Evolutionary conservation across 2,797 vertebrate genomes (phyloP).

Genomic region (Poeciliopsis paucimaculata): DNA sequence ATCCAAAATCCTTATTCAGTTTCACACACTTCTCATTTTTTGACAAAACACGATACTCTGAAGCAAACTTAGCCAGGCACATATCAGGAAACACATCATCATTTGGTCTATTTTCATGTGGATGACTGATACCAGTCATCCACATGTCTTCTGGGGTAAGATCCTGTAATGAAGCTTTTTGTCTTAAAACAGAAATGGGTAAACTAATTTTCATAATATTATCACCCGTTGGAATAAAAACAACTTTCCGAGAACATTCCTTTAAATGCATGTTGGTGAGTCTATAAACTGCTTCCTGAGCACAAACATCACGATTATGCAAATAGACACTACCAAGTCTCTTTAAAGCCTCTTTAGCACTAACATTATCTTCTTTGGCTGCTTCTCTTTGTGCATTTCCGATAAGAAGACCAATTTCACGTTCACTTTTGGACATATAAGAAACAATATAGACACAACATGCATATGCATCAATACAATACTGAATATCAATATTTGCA

Average conservation of each 20-base stretch:
- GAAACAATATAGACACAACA: background rate
- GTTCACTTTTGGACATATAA: conserved; percentile 9
- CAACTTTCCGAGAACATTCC: conserved; percentile 37
- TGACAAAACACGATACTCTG: conserved; percentile 19
- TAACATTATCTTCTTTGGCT: background rate
- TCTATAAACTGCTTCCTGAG: conserved; percentile 28
- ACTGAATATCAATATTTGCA: conserved; percentile 15
- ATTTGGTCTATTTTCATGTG: background rate
- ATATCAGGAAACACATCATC: background rate
- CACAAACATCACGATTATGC: conserved; percentile 42
- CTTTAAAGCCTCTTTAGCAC: conserved; percentile 8
- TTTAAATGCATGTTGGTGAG: conserved; percentile 40
- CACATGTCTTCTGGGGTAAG: conserved; percentile 5
- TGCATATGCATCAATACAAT: background rate
- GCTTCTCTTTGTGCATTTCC: conserved; percentile 3
- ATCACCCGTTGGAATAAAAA: conserved; percentile 32
- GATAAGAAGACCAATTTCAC: background rate
- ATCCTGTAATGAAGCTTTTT: background rate
- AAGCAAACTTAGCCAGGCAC: conserved; percentile 40
- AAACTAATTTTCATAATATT: conserved; percentile 29
- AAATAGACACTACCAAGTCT: conserved; percentile 21
- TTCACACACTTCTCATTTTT: background rate
- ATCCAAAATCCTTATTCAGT: background rate
- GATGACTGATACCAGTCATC: conserved; percentile 7
- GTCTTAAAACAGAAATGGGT: conserved; percentile 4